These are phyloP conservation scores for Morone chrysops DNA, from an alignment of 2,113 vertebrate genomes.

Conservation along the genomic window DNA sequence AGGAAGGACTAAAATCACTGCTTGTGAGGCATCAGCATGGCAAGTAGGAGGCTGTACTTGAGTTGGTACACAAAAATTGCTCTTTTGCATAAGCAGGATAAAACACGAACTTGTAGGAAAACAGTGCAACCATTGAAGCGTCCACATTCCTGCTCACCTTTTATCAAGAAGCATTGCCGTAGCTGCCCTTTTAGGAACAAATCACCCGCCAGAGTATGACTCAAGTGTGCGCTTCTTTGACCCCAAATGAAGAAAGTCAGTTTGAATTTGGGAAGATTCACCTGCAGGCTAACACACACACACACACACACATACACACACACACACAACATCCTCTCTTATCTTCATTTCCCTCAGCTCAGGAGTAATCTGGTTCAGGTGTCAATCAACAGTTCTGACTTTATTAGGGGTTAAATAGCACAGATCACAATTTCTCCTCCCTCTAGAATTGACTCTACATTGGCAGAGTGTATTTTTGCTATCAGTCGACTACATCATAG, in stretches of 20 bases:
- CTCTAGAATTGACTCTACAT: constrained; percentile 14
- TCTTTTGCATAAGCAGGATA: constrained; percentile 11
- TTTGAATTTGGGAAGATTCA: constrained; percentile 51
- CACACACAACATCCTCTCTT: constrained; percentile 2
- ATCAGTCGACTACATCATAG: constrained; percentile 45
- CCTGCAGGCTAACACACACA: constrained; percentile 17
- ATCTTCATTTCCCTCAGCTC: constrained; percentile 45
- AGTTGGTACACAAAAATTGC: constrained; percentile 15
- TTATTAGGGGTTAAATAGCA: constrained; percentile 65
- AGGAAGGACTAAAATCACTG: constrained; percentile 48
- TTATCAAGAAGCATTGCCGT: neutral
- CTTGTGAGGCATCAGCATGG: constrained; percentile 16
- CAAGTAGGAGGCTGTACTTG: neutral
- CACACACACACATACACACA: neutral
- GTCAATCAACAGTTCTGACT: constrained; percentile 55
- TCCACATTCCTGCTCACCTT: neutral
- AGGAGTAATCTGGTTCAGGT: constrained; percentile 32
- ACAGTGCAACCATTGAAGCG: neutral
- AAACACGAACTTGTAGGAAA: neutral
- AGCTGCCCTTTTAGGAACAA: constrained; percentile 8
- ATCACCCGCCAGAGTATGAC: constrained; percentile 8
- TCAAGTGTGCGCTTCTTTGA: constrained; percentile 28
- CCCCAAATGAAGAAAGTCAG: constrained; percentile 47
- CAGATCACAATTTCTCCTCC: constrained; percentile 35
- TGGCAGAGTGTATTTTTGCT: constrained; percentile 29